These are phyloP conservation scores for Polyommatus icarus DNA, from an alignment of 2,888 invertebrate species.

Conservation along the genomic window DNA sequence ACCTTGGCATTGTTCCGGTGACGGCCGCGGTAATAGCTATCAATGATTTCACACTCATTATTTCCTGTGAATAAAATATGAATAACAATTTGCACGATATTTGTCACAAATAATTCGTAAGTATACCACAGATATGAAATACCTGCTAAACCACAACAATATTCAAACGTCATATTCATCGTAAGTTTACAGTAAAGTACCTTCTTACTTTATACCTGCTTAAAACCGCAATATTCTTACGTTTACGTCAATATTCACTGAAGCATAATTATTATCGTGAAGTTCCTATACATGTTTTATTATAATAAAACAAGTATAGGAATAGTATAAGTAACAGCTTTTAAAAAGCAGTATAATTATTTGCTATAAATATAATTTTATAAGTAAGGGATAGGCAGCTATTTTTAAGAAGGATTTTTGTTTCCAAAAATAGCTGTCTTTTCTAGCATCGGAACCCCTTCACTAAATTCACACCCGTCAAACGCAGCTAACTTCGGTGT, in stretches of 20 bases:
- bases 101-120: background rate
- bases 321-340: no score
- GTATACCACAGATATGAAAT: background rate
- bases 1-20: constrained; percentile 55
- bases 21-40: constrained; percentile 47
- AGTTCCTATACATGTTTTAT: no score
- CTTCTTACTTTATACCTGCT: no score
- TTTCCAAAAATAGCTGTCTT: background rate
- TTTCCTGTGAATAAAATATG: background rate
- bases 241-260: no score
- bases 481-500: background rate
- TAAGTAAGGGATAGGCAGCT: no score
- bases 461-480: background rate
- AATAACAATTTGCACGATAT: constrained; percentile 12
- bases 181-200: no score
- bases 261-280: no score
- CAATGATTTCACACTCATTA: constrained; percentile 6
- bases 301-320: no score
- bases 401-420: no score
- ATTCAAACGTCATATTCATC: background rate
- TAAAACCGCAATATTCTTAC: no score
- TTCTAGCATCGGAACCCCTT: background rate
- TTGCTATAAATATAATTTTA: no score
- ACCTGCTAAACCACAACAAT: background rate
- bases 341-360: no score